These are phyloP conservation scores for Drosophila tripunctata DNA, from an alignment of 2,888 invertebrate species.

Conservation along the genomic window DNA sequence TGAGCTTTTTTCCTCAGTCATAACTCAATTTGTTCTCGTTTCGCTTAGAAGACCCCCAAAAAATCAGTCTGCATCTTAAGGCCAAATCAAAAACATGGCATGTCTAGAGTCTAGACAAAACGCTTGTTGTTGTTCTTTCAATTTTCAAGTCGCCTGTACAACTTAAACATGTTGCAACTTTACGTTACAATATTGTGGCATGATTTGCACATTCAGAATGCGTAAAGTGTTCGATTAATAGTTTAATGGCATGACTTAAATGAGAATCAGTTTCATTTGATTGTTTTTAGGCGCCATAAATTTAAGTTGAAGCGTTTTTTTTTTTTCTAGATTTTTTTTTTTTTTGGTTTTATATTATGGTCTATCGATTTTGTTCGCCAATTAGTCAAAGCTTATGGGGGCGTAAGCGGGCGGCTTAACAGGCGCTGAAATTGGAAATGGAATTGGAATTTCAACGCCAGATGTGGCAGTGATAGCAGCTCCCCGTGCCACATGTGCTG, in stretches of 20 bases:
- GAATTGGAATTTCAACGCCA: constrained; percentile 52
- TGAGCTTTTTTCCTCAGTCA: not conserved
- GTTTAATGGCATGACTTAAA: constrained; percentile 31
- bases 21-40: not conserved
- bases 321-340: too few relatives aligned
- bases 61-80: constrained; percentile 41
- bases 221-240: constrained; percentile 69
- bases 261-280: constrained; percentile 22
- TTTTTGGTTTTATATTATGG: too few relatives aligned
- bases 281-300: constrained; percentile 42
- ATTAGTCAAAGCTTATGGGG: constrained; percentile 71
- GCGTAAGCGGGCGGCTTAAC: constrained; percentile 57
- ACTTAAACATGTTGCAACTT: constrained; percentile 32
- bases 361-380: constrained; percentile 64
- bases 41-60: constrained; percentile 17
- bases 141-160: constrained; percentile 33
- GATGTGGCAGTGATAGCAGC: constrained; percentile 64
- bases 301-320: constrained; percentile 30
- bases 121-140: constrained; percentile 68
- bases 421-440: constrained; percentile 36
- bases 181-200: constrained; percentile 32
- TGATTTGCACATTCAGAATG: constrained; percentile 67
- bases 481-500: constrained; percentile 6
- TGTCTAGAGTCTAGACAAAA: constrained; percentile 72
- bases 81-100: constrained; percentile 67